Evolutionary conservation across 2,113 vertebrate species (phyloP).

Genomic region (Phycodurus eques): DNA sequence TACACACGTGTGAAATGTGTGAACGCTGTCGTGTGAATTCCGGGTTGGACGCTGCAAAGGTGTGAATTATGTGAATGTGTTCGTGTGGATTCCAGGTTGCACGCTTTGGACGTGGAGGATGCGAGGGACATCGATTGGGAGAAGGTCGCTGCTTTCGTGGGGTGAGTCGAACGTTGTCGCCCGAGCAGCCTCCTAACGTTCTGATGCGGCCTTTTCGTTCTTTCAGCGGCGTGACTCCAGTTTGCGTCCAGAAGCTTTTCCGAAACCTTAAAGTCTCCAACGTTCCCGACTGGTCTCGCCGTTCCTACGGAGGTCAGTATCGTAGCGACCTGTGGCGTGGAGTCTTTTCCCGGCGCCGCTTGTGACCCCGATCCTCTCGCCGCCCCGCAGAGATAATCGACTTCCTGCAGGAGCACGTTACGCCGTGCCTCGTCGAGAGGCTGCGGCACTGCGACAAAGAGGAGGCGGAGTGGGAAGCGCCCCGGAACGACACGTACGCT

Average conservation of each 20-base stretch:
- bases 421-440: constrained; percentile 39
- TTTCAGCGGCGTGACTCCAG: constrained; percentile 51
- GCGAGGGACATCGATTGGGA: background rate
- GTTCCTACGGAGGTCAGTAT: constrained; percentile 57
- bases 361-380: background rate
- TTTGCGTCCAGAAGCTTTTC: constrained; percentile 59
- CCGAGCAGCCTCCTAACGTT: too few relatives aligned
- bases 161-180: background rate
- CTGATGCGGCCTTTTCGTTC: background rate
- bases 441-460: background rate
- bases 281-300: constrained; percentile 55
- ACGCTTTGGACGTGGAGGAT: background rate
- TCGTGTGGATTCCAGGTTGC: background rate
- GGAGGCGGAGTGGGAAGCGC: background rate
- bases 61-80: too few relatives aligned
- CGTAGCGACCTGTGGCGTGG: background rate
- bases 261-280: constrained; percentile 52
- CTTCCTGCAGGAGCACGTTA: constrained; percentile 41
- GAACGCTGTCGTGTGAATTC: too few relatives aligned
- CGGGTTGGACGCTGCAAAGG: too few relatives aligned
- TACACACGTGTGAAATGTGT: too few relatives aligned
- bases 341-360: too few relatives aligned
- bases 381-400: constrained; percentile 60
- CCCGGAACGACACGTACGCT: constrained; percentile 16
- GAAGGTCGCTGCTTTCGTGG: background rate